Evolutionary conservation across 2,113 vertebrate species (phyloP).

Genomic region (Scomber japonicus): DNA sequence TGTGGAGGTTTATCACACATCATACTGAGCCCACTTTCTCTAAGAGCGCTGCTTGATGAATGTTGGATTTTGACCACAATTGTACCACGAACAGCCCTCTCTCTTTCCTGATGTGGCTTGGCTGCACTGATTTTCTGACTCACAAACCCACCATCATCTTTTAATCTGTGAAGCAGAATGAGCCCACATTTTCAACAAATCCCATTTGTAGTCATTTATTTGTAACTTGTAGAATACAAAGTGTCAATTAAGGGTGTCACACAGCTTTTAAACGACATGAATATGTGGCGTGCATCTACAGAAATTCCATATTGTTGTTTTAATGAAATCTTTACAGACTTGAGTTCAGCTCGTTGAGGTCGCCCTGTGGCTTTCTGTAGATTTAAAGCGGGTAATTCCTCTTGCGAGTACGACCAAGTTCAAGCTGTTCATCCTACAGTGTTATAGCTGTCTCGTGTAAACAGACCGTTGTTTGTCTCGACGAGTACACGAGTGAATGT

Average conservation of each 20-base stretch:
- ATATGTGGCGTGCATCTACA: background rate
- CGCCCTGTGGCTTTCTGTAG: background rate
- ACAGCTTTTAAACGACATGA: background rate
- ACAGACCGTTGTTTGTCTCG: slow-evolving; percentile 5
- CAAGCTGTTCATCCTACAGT: slow-evolving; percentile 1
- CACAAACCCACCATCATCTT: no score
- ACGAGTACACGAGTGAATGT: background rate
- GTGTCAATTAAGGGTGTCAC: background rate
- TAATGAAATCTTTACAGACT: background rate
- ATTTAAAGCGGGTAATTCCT: slow-evolving; percentile 12
- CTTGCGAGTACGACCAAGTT: background rate
- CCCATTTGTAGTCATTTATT: no score
- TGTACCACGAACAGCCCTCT: background rate
- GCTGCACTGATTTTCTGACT: no score
- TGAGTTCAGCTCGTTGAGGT: background rate
- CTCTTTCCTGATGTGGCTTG: no score
- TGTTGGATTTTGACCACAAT: background rate
- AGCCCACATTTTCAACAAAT: no score
- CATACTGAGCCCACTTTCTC: background rate
- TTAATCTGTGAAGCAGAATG: no score
- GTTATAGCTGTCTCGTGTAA: slow-evolving; percentile 38
- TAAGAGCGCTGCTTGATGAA: background rate
- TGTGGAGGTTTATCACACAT: no score
- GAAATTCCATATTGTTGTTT: background rate
- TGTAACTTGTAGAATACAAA: no score